Evolutionary conservation across 1,140 invertebrate species (phyloP).

Genomic region (Schlechtendalia chinensis): DNA sequence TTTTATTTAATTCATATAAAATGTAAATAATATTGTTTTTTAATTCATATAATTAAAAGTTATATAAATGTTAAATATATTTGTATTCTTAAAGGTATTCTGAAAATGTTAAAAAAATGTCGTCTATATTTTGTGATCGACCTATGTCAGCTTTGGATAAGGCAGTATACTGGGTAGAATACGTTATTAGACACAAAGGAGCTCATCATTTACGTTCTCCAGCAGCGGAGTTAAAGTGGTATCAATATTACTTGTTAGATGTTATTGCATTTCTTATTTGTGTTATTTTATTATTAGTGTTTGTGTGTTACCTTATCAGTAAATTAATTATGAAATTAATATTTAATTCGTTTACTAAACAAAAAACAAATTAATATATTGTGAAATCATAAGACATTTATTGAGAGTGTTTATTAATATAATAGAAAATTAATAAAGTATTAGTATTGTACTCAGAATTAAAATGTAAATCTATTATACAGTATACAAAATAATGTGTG

Average conservation of each 20-base stretch:
- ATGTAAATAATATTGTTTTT: too few relatives aligned
- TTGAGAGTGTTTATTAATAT: too few relatives aligned
- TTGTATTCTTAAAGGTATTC: conserved; percentile 10
- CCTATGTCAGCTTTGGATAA: conserved; percentile 57
- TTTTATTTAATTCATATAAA: too few relatives aligned
- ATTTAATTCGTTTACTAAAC: not conserved
- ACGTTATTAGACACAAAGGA: conserved; percentile 63
- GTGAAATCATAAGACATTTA: not conserved
- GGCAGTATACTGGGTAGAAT: conserved; percentile 66
- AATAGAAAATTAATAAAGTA: too few relatives aligned
- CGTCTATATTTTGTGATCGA: conserved; percentile 48
- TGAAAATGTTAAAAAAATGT: conserved; percentile 44
- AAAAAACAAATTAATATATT: not conserved
- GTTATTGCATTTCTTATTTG: conserved; percentile 52
- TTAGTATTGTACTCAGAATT: too few relatives aligned
- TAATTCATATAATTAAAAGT: too few relatives aligned
- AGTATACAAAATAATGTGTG: too few relatives aligned
- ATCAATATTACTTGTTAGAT: conserved; percentile 57
- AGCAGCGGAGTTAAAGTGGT: conserved; percentile 56
- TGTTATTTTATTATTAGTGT: not conserved
- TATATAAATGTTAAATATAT: not conserved
- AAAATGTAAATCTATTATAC: too few relatives aligned
- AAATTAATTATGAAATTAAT: not conserved
- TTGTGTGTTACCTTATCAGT: not conserved
- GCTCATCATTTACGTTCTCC: conserved; percentile 55